Base-by-base conservation (phyloP, 2,113 vertebrate genomes). In the Thamnophis sirtalis region DNA sequence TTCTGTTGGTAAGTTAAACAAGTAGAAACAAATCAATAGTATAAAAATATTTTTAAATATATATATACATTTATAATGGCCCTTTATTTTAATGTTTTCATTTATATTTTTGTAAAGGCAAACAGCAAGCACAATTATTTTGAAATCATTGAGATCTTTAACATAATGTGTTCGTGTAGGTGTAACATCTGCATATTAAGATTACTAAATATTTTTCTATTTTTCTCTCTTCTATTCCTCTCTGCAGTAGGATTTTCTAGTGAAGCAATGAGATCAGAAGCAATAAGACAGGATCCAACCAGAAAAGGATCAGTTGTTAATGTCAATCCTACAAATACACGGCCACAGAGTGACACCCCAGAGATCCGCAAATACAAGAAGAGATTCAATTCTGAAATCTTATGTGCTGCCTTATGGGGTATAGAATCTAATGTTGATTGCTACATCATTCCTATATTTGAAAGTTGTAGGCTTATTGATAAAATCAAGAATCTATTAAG, bases 351-450 rank as follows among this genome's bases (percentile, higher is more conserved):
- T 4, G 99, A 99, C 96, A 99, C 99, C 1, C 99, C 99, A 0
- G 99, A 99, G 96, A 99, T 99, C 89, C 98, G 99, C 95, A 99
- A 99, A 96, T 99, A 99, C 97, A 99, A 99, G 98, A 99, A 99
- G 97, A 98, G 99, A 95, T 99, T 99, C 97, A 99, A 99, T 97
- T 99, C 99, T 0, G 99, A 99, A 97, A 99, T 99, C 93, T 97
- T 99, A 55, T 99, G 99, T 88, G 99, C 99, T 3, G 99, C 99
- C 1, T 98, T 99, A 89, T 99, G 99, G 99, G 99, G 99, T 99
- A 97, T 97, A 97, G 50, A 49, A 60, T 90, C 0, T 0, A 89
- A 4, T 68, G 0, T 93, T 89, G 84, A 51, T 93, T 38, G 1
- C 84, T 91, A 92, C n/a, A 50, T 60, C 91, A 19, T 5, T 11